Evolutionary conservation across 2,113 vertebrate species (phyloP).

Genomic region (Ophiodon elongatus): DNA sequence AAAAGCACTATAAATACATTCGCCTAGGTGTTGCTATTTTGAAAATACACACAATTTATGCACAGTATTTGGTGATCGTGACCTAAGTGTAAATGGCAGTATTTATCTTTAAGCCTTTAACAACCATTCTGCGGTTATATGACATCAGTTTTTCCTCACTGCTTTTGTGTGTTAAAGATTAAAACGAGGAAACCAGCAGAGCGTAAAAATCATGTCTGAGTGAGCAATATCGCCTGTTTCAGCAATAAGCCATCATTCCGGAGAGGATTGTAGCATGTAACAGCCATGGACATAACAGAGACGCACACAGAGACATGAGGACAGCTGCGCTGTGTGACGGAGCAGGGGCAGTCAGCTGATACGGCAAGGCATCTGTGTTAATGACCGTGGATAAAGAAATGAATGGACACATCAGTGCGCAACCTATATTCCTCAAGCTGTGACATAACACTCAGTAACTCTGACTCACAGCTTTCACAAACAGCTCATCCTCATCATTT

Average conservation of each 20-base stretch:
- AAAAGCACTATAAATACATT: neutral
- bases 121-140: neutral
- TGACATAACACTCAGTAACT: conserved; percentile 4
- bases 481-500: neutral
- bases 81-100: neutral
- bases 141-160: neutral
- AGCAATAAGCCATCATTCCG: neutral
- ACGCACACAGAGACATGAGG: neutral
- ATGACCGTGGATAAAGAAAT: conserved; percentile 43
- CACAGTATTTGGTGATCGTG: neutral
- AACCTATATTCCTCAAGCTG: conserved; percentile 8
- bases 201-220: neutral
- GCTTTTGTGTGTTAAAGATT: conserved; percentile 21
- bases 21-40: neutral
- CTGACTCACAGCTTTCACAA: neutral
- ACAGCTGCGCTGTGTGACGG: conserved; percentile 23
- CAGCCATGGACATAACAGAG: conserved; percentile 4
- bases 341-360: conserved; percentile 56
- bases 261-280: conserved; percentile 14
- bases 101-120: neutral
- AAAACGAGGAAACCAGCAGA: conserved; percentile 8
- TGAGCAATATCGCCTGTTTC: neutral
- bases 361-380: conserved; percentile 23
- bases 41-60: neutral
- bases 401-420: conserved; percentile 31